phyloP scores from a whole-genome alignment of 2,888 invertebrate species.

The Spodoptera exigua region DNA sequence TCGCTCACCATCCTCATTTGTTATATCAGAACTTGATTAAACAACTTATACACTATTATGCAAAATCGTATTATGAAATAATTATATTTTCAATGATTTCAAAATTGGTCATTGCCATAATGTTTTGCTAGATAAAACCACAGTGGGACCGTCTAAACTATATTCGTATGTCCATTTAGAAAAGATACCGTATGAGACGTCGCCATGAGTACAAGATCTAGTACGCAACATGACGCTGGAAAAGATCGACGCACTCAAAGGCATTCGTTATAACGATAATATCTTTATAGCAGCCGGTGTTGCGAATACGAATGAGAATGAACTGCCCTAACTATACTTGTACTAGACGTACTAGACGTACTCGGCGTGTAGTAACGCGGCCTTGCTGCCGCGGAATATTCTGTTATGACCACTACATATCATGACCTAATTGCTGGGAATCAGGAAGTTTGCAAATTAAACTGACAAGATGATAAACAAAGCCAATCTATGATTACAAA shows the following conservation, averaged over 20 bases:
- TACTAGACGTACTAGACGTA: conserved; percentile 22
- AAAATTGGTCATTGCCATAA: background rate
- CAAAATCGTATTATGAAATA: conserved; percentile 7
- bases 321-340: conserved; percentile 60
- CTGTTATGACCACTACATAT: conserved; percentile 43
- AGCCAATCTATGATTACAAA: conserved; percentile 27
- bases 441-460: conserved; percentile 36
- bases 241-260: conserved; percentile 71
- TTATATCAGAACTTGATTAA: conserved; percentile 49
- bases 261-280: conserved; percentile 71
- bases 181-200: conserved; percentile 21
- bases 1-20: conserved; percentile 68
- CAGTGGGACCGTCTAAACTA: background rate
- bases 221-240: conserved; percentile 57
- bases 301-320: conserved; percentile 70
- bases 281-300: conserved; percentile 68
- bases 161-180: background rate
- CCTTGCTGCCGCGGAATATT: conserved; percentile 66
- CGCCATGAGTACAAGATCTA: conserved; percentile 35
- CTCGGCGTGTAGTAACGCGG: conserved; percentile 47
- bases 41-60: conserved; percentile 39
- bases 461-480: conserved; percentile 32
- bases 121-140: background rate
- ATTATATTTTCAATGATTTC: background rate
- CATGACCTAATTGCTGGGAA: conserved; percentile 37